Evolutionary conservation across 2,113 vertebrate genomes (phyloP), one percentile per base, ranked within the genome.

Genomic region (Hippocampus barbouri): DNA sequence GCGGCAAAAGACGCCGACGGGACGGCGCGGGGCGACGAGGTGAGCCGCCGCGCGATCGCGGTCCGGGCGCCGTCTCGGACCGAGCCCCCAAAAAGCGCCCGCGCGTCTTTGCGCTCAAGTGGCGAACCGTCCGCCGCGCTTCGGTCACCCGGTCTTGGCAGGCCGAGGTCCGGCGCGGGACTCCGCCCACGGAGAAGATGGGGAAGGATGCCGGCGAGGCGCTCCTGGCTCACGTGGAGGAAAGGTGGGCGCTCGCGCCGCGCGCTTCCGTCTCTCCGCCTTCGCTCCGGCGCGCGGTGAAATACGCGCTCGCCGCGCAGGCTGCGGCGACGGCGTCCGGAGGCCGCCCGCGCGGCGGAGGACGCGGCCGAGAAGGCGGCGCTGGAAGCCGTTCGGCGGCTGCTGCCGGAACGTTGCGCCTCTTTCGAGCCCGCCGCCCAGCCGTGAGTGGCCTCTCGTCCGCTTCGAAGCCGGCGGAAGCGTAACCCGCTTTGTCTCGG

Each of bases 341-440:
- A 90, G 70, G 90, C 83, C 0, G 91, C 90, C 1, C 83, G 85
- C 0, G 14, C 74, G 0, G 90, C 87, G 0, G 88, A 92, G 76
- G 89, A 88, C 12, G 66, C 86, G 71, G 90, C 90, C 69, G 76
- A 78, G 34, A 88, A 72, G 68, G 90, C 89, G 1, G 90, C 88
- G 0, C 81, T 87, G 76, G 75, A 87, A 72, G 90, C 90, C 0
- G 83, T 90, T 12, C 78, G 89, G 25, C 86, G 86, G 71, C 82
- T 91, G 62, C 86, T 84, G 72, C 77, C 72, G 69, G 87, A 91
- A 62, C 89, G 86, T 8, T 76, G 73, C 0, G 71, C 80, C 1
- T 84, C 85, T 61, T 83, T 74, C 8, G 87, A 91, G 64, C 43
- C 77, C 47, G 83, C 18, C 16, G 89, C 34, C 34, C 34, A 92